Evolutionary conservation across 2,113 vertebrate species (phyloP), one percentile per base, ranked within the genome.

Genomic region (Hystrix cristata): DNA sequence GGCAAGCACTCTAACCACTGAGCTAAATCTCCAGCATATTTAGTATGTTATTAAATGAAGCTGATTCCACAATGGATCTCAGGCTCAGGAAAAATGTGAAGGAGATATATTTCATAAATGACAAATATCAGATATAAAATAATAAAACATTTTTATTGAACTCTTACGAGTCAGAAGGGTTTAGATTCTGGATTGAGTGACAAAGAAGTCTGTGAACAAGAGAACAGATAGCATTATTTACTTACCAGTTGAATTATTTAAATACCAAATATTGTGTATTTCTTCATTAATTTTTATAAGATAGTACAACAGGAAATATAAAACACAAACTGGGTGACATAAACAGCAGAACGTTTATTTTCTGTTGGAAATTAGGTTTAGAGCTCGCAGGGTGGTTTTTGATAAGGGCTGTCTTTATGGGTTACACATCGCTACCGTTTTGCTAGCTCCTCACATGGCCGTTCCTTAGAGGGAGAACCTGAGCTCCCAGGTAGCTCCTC

Each of bases 141-240:
- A 94, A 83, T 78, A 64, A 95, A 83, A 53, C 15, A 57, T 84
- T 95, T 89, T 84, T 95, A 55, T 95, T 90, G 46, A 80, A 29
- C n/a, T 34, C 38, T 95, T 71, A 14, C 59, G 69, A 53, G 57
- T 88, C 27, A 88, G 27, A 31, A 31, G 64, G 11, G 87, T 76
- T 5, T 69, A 60, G 60, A 48, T 82, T 16, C 7, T 87, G 46
- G 18, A 19, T 93, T 93, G 64, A 76, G 29, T 96, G 57, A 16
- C 62, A 80, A 81, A 57, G 38, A 29, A 65, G 29, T 15, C 23
- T 38, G 51, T 57, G 29, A 86, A 86, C 34, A 55, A 64, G 27
- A 86, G 48, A 85, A 43, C n/a, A 29, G 34, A 71, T 46, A 84
- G 18, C 7, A 60, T 53, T 53, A 83, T 89, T 88, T 57, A 71